Base-by-base conservation (phyloP, 2,888 invertebrate genomes). In the Saturnia pavonia region DNA sequence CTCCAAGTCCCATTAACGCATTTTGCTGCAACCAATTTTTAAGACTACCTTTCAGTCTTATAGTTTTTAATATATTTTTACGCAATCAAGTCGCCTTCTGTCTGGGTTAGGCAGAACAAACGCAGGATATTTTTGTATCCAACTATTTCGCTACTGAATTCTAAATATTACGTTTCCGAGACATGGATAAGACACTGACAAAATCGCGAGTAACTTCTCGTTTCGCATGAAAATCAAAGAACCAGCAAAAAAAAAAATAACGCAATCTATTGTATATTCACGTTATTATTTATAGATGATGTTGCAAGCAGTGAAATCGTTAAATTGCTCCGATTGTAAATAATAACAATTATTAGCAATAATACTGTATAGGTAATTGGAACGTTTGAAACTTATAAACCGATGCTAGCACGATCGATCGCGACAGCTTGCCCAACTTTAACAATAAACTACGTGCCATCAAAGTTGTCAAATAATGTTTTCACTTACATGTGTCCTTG, bases 321-420 rank as follows among this genome's bases (percentile, higher is more conserved):
- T 65, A 16, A 65, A 65, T 65, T 40, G 40, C 65, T 65, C n/a
- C 14, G 1, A 34, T 27, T 27, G 63, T 34, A 11, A 54, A 63
- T 63, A 63, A 63, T 19, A 63, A 63, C 63, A 14, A 19, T 63
- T 63, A 63, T 27, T 34, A 63, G 63, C 63, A 63, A 63, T 63
- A 63, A 63, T 34, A 7, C 25, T 16, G 16, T 54, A 54, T 54
- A 43, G 43, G 4, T 54, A 63, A 63, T 63, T 63, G 34, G 34
- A 63, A 3, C 63, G 34, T 14, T 63, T 14, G 34, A 60, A 63
- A 63, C 25, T 34, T 34, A 34, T 63, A 63, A 63, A 63, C 12
- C 54, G 54, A 54, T 22, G 9, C 22, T n/a, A 22, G n/a, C 9
- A 54, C 27, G 7, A 63, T 34, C 63, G 63, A 16, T 16, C 34